Evolutionary conservation across 64 coral and sea anemone species (phyloP), one percentile per base, ranked within the genome.

Genomic region (Dendrophyllia cribrosa): DNA sequence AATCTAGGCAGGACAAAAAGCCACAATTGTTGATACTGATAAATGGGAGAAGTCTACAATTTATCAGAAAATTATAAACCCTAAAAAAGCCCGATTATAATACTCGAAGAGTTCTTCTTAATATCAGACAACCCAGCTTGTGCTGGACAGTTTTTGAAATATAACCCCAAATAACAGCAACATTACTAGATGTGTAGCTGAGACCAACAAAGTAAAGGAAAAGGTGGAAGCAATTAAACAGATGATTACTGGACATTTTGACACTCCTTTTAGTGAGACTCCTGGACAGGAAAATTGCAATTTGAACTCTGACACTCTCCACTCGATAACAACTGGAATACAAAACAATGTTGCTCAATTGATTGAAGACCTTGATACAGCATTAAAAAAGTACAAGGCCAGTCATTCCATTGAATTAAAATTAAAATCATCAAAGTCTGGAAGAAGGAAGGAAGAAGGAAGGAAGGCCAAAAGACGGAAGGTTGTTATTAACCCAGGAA

Each of bases 401-500:
- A 74, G 44, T 43, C 48, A 74, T 48, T 47, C 45, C 19, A 76
- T 76, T 76, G 73, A 45, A 20, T 76, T 14, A 1, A 76, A 53
- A 51, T 20, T 46, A 12, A 76, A 3, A 4, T 3, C 20, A 76
- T 76, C 73, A 76, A 51, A 51, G 19, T 76, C 73, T 13, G 51
- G 73, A 19, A 76, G 15, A 51, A 76, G 51, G 16, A 51, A 76
- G 73, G 47, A 76, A 76, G 46, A 76, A 44, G 51, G 19, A 49
- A 76, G 46, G 73, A 50, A 76, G 20, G 44, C 45, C 13, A 46
- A 76, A 76, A 49, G 19, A 51, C 73, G 73, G 51, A 76, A 76
- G 73, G 6, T 44, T 51, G 51, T 44, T 20, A 46, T 46, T 52
- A 51, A 1, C 51, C 14, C 51, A 6, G 19, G 49, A 19, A 51